phyloP scores from a whole-genome alignment of 2,797 vertebrate species.

The Gila robusta region DNA sequence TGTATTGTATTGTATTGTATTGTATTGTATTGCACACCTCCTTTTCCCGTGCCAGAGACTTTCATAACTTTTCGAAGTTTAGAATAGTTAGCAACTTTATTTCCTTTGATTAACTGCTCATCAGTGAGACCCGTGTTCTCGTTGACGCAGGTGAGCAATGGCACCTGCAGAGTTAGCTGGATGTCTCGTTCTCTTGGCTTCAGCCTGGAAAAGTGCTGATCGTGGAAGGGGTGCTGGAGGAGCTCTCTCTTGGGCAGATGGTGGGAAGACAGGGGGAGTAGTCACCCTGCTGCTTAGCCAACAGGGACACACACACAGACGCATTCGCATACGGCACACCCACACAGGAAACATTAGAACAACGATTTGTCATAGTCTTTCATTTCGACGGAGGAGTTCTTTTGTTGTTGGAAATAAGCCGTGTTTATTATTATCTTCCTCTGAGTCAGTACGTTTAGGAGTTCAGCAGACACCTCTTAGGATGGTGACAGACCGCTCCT shows the following conservation, averaged over 20 bases:
- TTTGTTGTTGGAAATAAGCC: constrained; percentile 47
- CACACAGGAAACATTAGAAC: constrained; percentile 50
- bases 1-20: background rate
- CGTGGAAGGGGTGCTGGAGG: constrained; percentile 54
- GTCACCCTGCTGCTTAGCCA: constrained; percentile 64
- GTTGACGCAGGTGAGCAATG: constrained; percentile 38
- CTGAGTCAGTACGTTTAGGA: constrained; percentile 38
- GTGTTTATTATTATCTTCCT: constrained; percentile 47
- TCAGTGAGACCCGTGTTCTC: constrained; percentile 13
- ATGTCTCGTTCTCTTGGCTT: constrained; percentile 50
- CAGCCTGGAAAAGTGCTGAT: constrained; percentile 48
- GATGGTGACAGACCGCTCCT: constrained; percentile 11
- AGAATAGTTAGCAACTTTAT: constrained; percentile 7
- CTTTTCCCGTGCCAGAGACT: background rate
- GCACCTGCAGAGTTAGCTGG: constrained; percentile 54
- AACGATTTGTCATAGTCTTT: constrained; percentile 60
- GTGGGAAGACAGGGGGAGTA: constrained; percentile 64
- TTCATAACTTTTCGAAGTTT: constrained; percentile 4
- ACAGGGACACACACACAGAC: constrained; percentile 59
- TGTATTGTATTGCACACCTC: background rate
- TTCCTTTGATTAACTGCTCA: constrained; percentile 37
- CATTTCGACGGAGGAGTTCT: constrained; percentile 46
- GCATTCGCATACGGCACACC: constrained; percentile 51
- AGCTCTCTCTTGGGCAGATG: constrained; percentile 64
- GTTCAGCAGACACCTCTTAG: constrained; percentile 44